phyloP scores from a whole-genome alignment of 1,140 invertebrate genomes.

The Aphaenogaster rudis region DNA sequence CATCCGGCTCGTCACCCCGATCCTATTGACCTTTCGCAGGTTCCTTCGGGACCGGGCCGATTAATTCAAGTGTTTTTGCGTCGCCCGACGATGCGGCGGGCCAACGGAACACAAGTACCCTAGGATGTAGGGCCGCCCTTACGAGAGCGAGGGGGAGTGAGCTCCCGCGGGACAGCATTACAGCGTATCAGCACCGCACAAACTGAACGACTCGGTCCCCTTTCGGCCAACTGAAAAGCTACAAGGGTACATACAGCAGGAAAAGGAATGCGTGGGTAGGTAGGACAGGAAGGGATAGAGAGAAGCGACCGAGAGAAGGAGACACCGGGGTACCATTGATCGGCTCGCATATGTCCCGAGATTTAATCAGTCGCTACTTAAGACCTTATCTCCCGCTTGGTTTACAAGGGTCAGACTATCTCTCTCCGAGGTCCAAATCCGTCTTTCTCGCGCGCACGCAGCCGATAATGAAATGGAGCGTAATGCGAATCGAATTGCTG shows the following conservation, averaged over 20 bases:
- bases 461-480: slow-evolving; percentile 83
- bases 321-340: slow-evolving; percentile 80
- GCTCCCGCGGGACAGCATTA: slow-evolving; percentile 84
- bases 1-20: slow-evolving; percentile 61
- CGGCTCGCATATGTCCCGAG: slow-evolving; percentile 86
- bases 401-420: slow-evolving; percentile 70
- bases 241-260: slow-evolving; percentile 17
- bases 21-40: slow-evolving; percentile 79
- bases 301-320: slow-evolving; percentile 64
- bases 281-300: not conserved
- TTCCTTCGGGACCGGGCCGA: slow-evolving; percentile 76
- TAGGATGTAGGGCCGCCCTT: slow-evolving; percentile 50
- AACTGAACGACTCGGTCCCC: slow-evolving; percentile 82
- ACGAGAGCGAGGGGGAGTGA: slow-evolving; percentile 68
- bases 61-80: slow-evolving; percentile 80
- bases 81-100: slow-evolving; percentile 54
- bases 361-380: slow-evolving; percentile 87
- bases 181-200: slow-evolving; percentile 86
- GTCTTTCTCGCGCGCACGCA: slow-evolving; percentile 48
- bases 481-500: slow-evolving; percentile 82
- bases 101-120: slow-evolving; percentile 61
- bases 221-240: slow-evolving; percentile 62
- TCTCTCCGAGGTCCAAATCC: slow-evolving; percentile 43
- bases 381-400: slow-evolving; percentile 82
- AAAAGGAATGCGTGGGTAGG: slow-evolving; percentile 24